Evolutionary conservation across 2,113 vertebrate genomes (phyloP), one percentile per base, ranked within the genome.

Genomic region (Electrona antarctica): DNA sequence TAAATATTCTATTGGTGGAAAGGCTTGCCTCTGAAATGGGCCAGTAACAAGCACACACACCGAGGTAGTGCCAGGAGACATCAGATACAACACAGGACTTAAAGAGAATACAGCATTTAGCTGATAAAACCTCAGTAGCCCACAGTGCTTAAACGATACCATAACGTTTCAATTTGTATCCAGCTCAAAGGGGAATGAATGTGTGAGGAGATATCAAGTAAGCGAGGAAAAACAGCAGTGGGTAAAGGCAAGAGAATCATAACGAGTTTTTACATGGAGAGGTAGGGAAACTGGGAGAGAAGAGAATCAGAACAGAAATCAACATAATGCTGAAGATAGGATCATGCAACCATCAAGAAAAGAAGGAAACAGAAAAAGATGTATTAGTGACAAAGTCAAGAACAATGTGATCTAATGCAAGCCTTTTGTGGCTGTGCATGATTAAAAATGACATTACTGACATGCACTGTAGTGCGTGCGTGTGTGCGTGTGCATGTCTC

Each of bases 251-350:
- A 76, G 10, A 74, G 46, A 61, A 61, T 64, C 12, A 80, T 71
- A 64, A 7, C 52, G 63, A 78, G 47, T 70, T 33, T 83, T 85
- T 93, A 99, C 87, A 97, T 93, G 82, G 97, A 96, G 79, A 97
- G 94, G 92, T 96, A 95, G 0, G 95, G 95, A 89, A 97, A 97
- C 90, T 96, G 96, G 94, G 95, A 95, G 89, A 96, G 93, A 94
- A 96, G 95, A 93, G 95, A 97, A 90, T 95, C 93, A 92, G 96
- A 96, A 94, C 95, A 97, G 90, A 97, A 96, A 94, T 96, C 95
- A 95, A 96, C 95, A 45, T 96, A 96, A 95, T 94, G 95, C 97
- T 98, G 90, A n/a, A 89, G 86, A 91, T 80, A 89, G 73, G 76
- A 92, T 85, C 91, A 89, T 91, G 92, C 90, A 90, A 77, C 76